Conservation (phyloP, 2,797 vertebrate genomes). For the Oophaga sylvatica region DNA sequence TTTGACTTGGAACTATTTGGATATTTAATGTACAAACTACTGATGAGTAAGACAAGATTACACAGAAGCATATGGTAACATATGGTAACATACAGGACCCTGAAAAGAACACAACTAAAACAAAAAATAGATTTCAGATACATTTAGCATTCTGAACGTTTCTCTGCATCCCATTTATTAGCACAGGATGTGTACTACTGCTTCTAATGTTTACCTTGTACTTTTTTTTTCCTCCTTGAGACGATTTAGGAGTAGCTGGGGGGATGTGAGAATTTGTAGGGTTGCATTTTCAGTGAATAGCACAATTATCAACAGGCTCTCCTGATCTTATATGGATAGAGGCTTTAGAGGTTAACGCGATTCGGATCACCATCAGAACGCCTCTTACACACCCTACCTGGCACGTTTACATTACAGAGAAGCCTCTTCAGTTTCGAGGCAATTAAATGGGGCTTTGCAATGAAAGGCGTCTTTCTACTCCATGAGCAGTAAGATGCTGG, state of each 20-base stretch:
- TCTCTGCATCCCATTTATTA: background rate
- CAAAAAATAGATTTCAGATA: background rate
- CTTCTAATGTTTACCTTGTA: background rate
- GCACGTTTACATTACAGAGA: conserved; percentile 60
- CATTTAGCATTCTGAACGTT: background rate
- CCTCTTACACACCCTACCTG: conserved; percentile 50
- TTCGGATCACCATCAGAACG: conserved; percentile 40
- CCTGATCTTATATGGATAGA: conserved; percentile 24
- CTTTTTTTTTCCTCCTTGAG: background rate
- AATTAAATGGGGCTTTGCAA: conserved; percentile 61
- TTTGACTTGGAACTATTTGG: background rate
- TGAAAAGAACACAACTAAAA: background rate
- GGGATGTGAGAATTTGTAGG: background rate
- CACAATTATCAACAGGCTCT: conserved; percentile 6
- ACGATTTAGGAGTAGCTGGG: conserved; percentile 20
- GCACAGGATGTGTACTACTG: conserved; percentile 2
- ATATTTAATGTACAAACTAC: too few relatives aligned
- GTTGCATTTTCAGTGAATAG: conserved; percentile 27
- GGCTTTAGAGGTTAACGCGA: conserved; percentile 42
- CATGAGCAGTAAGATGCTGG: conserved; percentile 47
- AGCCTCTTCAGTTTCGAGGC: conserved; percentile 61
- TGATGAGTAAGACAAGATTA: background rate
- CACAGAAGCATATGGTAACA: background rate
- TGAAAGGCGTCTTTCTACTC: conserved; percentile 59
- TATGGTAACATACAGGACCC: background rate